Base-by-base conservation (phyloP, 1,140 invertebrate genomes). In the Drosophila mauritiana region DNA sequence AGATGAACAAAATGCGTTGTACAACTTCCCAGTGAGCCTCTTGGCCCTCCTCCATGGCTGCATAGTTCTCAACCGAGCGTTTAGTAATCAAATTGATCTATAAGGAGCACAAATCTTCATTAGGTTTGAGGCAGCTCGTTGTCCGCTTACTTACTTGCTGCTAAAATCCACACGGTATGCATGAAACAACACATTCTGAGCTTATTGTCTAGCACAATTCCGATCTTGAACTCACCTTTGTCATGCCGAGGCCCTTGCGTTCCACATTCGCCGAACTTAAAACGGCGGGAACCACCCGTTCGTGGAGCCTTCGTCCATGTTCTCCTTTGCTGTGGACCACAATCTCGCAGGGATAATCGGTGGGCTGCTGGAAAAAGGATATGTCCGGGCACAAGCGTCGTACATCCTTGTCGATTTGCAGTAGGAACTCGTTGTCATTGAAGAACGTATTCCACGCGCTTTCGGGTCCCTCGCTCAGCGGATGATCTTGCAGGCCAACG, bases 391-490 rank as follows among this genome's bases (percentile, higher is more conserved):
- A 99, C 0, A 99, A 91, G 20, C 98, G 95, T 73, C 97, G 95
- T 17, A 99, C 98, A 93, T 99, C 98, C 93, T 99, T 99, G 92
- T 99, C 98, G 84, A 99, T 99, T 94, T 99, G 98, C 55, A 98
- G 92, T 10, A 99, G 92, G 76, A 92, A 92, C 93, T 99, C 98
- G 93, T 99, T 99, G 91, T 99, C 98, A 92, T 97, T 98, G 92
- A 99, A 99, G 92, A 95, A 98, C 25, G 89, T 92, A 68, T 97
- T 96, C 98, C 98, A 99, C 31, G 97, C 96, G 84, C 98, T 98
- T 69, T 97, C 96, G 3, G 98, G 98, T 91, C 97, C 98, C 20
- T 96, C 95, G 93, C 97, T 99, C n/a, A 99, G 92, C 4, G 98
- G 98, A 95, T 99, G 97, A 93, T 98, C 97, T 53, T 94, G 92